Evolutionary conservation across 2,797 vertebrate genomes (phyloP), one percentile per base, ranked within the genome.

Genomic region (Phrynocephalus guinanensis): DNA sequence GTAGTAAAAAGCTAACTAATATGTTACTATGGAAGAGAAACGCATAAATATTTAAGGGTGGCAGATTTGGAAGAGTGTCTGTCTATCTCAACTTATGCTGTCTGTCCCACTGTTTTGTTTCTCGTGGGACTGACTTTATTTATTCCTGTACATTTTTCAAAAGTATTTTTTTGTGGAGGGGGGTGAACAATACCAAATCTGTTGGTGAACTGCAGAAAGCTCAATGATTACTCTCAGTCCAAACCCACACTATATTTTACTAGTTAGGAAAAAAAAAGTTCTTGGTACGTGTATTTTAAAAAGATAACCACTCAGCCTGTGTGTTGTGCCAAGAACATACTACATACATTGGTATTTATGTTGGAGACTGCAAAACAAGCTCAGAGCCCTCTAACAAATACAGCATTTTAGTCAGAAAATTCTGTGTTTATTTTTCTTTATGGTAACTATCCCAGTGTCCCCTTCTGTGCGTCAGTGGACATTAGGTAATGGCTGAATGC

Each of bases 281-380:
- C 90, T 80, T 88, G 84, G 78, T 92, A 91, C 77, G 86, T 92
- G 82, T 78, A 71, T 91, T 95, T 94, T 92, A 60, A 89, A 90
- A 94, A 92, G 93, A 91, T 92, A 93, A 89, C 75, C 83, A 7
- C 85, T 88, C 86, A 63, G 80, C 33, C 48, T 93, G 30, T 30
- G 8, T 56, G 26, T 2, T 1, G 76, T 91, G 93, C 94, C 93
- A 94, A 92, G 92, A 95, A 95, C 95, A 94, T 92, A 87, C 75
- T 91, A 0, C 1, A 1, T 91, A 0, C 1, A 1, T 81, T 92
- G 82, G 0, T 92, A 87, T 93, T 94, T 88, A 91, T 76, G 84
- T 90, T 84, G 81, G 73, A 87, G 75, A 38, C 44, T 44, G 13
- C 77, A 82, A 88, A 88, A 85, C 56, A 85, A 88, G 66, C 16